A percentile compares a stretch with the other conserved stretches of the same genome.
Evolutionary conservation across 2,113 vertebrate species (phyloP).

Genomic region (Antechinus stuartii): DNA sequence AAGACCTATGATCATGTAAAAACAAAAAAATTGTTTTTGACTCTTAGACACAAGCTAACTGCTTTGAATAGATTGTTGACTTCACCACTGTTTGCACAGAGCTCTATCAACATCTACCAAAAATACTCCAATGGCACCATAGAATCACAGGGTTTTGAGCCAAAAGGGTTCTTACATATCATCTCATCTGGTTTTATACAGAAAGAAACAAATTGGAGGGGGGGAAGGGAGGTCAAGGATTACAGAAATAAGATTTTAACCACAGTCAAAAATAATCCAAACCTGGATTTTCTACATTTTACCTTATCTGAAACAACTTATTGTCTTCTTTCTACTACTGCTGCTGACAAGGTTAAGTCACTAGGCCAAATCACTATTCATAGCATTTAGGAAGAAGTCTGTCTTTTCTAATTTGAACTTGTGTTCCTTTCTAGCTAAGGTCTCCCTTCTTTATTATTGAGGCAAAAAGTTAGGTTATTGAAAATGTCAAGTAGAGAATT

Average conservation of each 20-base stretch:
- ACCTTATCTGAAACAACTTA: neutral
- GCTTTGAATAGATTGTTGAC: conserved; percentile 4
- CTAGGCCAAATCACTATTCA: neutral
- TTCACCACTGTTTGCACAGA: neutral
- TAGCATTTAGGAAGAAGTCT: neutral
- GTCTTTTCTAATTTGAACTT: neutral
- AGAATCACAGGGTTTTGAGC: neutral
- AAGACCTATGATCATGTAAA: neutral
- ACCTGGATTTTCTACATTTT: neutral
- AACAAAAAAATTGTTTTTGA: neutral
- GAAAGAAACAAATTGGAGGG: neutral
- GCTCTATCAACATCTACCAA: neutral
- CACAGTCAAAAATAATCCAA: neutral
- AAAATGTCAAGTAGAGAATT: neutral
- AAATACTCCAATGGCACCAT: neutral
- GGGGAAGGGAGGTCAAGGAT: neutral
- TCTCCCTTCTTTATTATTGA: neutral
- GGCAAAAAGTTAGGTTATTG: neutral
- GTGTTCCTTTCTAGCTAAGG: neutral
- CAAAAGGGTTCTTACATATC: neutral
- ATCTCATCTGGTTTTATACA: neutral
- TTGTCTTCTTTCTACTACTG: neutral
- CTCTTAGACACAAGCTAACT: conserved; percentile 2
- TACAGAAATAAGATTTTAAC: neutral
- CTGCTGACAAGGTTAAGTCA: neutral